Percentiles rank a stretch among this genome's conserved stretches.
Conservation (phyloP, 35 echinoderm and acorn worm genomes). For the Apostichopus parvimensis region DNA sequence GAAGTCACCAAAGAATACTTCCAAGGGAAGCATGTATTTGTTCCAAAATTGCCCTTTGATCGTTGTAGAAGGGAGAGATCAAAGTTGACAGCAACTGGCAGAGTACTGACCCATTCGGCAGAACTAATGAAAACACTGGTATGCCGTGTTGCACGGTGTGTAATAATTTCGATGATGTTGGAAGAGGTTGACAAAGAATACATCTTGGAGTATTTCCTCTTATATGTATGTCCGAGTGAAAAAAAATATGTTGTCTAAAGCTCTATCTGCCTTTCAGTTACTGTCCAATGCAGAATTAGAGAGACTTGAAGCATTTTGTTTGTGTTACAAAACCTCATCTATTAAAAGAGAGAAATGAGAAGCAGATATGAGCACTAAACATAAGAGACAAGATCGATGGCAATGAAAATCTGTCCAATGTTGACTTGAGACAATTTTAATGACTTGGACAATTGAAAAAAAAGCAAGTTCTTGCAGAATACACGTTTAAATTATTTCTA, state of each 20-base stretch:
- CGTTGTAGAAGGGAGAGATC: background rate
- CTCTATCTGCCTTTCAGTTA: background rate
- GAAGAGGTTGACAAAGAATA: background rate
- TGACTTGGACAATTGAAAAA: too few species aligned
- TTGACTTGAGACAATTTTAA: too few species aligned
- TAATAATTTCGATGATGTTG: background rate
- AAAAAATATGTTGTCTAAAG: background rate
- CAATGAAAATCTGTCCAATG: too few species aligned
- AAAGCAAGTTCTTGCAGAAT: too few species aligned
- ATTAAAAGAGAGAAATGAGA: background rate
- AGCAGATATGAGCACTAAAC: background rate
- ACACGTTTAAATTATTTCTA: too few species aligned
- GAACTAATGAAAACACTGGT: background rate
- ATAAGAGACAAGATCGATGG: too few species aligned
- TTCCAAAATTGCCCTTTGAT: background rate
- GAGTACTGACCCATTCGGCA: background rate
- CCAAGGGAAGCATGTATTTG: background rate
- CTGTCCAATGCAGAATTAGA: background rate
- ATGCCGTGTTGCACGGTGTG: background rate
- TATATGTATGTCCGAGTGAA: background rate
- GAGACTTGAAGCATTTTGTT: background rate
- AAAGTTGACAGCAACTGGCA: background rate
- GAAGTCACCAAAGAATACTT: conserved; percentile 8
- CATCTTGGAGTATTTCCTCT: background rate
- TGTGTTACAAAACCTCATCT: background rate